Percentiles rank a stretch among this genome's conserved stretches.
Conservation (phyloP, 1,140 invertebrate genomes). For the Heliconius melpomene region DNA sequence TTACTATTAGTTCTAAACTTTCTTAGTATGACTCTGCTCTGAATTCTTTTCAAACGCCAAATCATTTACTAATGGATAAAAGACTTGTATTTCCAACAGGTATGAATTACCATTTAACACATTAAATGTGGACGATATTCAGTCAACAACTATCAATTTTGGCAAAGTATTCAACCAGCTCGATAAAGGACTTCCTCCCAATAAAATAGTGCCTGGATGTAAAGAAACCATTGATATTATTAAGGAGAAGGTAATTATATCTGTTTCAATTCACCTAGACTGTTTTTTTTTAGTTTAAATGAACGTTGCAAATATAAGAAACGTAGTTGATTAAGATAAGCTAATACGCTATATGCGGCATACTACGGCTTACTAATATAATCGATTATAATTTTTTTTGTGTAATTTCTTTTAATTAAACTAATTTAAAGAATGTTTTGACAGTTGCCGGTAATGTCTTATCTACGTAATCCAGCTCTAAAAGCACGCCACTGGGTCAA, state of each 20-base stretch:
- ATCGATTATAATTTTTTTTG: too few species aligned
- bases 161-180: slow-evolving; percentile 87
- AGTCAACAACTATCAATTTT: slow-evolving; percentile 84
- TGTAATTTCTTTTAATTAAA: too few species aligned
- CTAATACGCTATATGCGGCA: too few species aligned
- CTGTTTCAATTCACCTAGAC: too few species aligned
- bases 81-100: slow-evolving; percentile 69
- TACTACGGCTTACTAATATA: too few species aligned
- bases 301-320: too few species aligned
- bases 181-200: slow-evolving; percentile 89
- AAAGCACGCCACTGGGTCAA: slow-evolving; percentile 90
- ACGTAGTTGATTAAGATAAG: too few species aligned
- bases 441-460: slow-evolving; percentile 87
- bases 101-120: slow-evolving; percentile 85
- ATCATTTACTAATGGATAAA: too few species aligned
- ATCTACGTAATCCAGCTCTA: slow-evolving; percentile 88
- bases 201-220: slow-evolving; percentile 88
- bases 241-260: slow-evolving; percentile 89
- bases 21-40: too few species aligned
- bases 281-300: not conserved
- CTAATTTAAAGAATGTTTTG: not conserved
- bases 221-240: slow-evolving; percentile 89
- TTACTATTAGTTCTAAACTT: too few species aligned
- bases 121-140: slow-evolving; percentile 87
- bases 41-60: too few species aligned